Conservation (phyloP, 2,113 vertebrate species). For the Silurus glanis region DNA sequence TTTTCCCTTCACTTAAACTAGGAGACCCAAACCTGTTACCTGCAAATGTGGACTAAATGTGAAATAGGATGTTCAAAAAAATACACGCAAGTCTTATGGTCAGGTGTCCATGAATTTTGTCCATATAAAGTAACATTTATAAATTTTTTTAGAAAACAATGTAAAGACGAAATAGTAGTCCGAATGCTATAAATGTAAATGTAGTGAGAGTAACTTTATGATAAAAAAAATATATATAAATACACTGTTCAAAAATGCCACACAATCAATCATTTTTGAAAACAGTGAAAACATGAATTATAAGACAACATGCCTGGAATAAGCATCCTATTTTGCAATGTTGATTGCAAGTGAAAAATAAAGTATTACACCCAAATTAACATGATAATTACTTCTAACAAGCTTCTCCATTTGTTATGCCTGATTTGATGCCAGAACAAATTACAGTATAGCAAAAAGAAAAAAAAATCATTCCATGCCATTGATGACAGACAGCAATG, state of each 20-base stretch:
- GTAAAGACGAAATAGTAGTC: not conserved
- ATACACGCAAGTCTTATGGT: too few species aligned
- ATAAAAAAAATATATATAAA: not conserved
- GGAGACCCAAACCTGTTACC: too few species aligned
- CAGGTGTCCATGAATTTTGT: too few species aligned
- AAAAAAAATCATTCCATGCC: constrained; percentile 35
- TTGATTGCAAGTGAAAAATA: constrained; percentile 2
- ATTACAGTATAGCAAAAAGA: constrained; percentile 4
- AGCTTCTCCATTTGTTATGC: constrained; percentile 10
- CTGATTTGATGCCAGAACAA: constrained; percentile 26
- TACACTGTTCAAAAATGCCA: not conserved
- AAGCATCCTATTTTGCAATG: not conserved
- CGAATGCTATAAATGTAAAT: too few species aligned
- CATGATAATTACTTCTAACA: constrained; percentile 29
- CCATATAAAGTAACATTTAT: too few species aligned
- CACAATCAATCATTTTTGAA: not conserved
- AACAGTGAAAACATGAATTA: not conserved
- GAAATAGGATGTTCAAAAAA: too few species aligned
- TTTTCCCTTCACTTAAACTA: too few species aligned
- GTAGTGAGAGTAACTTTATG: not conserved
- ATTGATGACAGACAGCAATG: constrained; percentile 46
- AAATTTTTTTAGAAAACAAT: not conserved
- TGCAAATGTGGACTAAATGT: too few species aligned
- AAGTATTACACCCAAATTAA: constrained; percentile 29
- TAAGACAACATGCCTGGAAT: not conserved